Evolutionary conservation across 2,113 vertebrate species (phyloP).

Genomic region (Rana temporaria): DNA sequence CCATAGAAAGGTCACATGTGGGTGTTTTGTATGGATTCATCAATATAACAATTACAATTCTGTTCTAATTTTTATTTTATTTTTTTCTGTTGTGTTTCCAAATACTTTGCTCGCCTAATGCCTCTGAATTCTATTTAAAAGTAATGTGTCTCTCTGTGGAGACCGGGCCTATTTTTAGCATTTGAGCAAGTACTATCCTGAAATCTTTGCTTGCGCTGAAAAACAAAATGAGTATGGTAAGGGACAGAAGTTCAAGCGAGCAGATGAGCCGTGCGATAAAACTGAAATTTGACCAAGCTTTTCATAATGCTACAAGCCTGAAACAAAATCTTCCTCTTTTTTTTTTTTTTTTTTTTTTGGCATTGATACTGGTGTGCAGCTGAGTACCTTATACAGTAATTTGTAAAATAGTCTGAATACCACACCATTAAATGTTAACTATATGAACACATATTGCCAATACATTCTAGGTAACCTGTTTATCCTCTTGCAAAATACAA

Average conservation of each 20-base stretch:
- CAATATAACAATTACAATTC: too few species aligned
- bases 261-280: constrained; percentile 34
- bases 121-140: not conserved
- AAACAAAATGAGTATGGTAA: not conserved
- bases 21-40: too few species aligned
- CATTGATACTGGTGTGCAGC: too few species aligned
- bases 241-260: not conserved
- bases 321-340: constrained; percentile 7
- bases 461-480: too few species aligned
- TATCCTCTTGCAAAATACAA: too few species aligned
- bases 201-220: constrained; percentile 7
- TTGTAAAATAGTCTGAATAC: too few species aligned
- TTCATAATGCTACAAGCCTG: constrained; percentile 27
- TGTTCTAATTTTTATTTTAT: not conserved
- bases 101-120: not conserved
- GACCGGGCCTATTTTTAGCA: constrained; percentile 14
- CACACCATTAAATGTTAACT: too few species aligned
- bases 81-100: not conserved
- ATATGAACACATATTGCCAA: too few species aligned
- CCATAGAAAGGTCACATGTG: too few species aligned
- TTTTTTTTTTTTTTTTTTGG: too few species aligned
- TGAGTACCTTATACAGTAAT: too few species aligned
- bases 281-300: constrained; percentile 25
- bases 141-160: constrained; percentile 1
- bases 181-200: not conserved